Conservation (phyloP, 2,113 vertebrate genomes). For the Coracopsis vasa region DNA sequence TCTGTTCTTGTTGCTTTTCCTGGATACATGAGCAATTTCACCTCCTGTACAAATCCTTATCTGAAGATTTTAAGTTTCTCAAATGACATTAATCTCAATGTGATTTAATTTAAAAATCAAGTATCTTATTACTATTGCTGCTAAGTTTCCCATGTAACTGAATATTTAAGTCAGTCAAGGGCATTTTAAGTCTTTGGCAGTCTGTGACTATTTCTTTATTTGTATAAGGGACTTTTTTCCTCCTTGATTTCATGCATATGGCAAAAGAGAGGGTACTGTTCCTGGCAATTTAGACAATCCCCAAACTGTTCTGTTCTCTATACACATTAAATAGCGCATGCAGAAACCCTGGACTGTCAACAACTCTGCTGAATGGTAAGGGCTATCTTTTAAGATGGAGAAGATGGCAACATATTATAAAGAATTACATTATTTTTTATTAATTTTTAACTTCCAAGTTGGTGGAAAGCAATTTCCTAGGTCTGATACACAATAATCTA, state of each 20-base stretch:
- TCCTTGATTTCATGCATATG: fast-evolving
- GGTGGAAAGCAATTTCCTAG: not conserved
- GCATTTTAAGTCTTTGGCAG: not conserved
- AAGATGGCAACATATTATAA: not conserved
- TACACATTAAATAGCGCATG: fast-evolving
- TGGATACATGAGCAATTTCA: not conserved
- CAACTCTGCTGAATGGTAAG: not conserved
- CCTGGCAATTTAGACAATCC: not conserved
- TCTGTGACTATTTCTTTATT: not conserved
- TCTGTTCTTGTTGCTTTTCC: not conserved
- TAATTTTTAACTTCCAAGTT: not conserved
- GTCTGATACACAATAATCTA: not conserved
- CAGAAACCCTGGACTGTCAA: not conserved
- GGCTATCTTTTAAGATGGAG: not conserved
- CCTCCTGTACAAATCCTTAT: not conserved
- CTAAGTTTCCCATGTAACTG: not conserved
- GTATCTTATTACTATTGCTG: not conserved
- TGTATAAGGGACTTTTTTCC: not conserved
- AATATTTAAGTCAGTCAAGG: not conserved
- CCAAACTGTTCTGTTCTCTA: not conserved
- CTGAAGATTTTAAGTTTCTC: not conserved
- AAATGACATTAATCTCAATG: not conserved
- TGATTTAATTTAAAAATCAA: not conserved
- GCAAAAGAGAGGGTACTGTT: not conserved
- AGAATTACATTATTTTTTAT: not conserved